Percentiles rank a stretch among this genome's conserved stretches.
phyloP scores from a whole-genome alignment of 2,797 vertebrate species.

The Bovichtus variegatus region DNA sequence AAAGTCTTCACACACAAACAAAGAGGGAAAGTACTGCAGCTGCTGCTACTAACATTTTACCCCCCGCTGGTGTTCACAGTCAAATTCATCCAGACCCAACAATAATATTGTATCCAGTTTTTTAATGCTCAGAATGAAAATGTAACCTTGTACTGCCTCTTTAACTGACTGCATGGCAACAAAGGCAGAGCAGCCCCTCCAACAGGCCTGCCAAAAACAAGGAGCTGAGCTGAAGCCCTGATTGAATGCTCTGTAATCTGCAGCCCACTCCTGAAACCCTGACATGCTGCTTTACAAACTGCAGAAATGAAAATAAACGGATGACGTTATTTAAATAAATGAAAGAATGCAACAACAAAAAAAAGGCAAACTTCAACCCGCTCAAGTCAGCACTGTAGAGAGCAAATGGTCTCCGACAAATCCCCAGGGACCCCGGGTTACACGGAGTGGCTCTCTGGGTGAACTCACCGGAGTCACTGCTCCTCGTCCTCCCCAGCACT shows the following conservation, averaged over 20 bases:
- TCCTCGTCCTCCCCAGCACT: slow-evolving; percentile 30
- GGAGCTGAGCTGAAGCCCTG: slow-evolving; percentile 11
- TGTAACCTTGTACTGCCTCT: not conserved
- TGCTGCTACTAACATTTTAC: not conserved
- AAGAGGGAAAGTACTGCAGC: not conserved
- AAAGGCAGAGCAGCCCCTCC: slow-evolving; percentile 22
- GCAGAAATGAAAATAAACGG: not conserved
- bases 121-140: not conserved
- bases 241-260: slow-evolving; percentile 21
- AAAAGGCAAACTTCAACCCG: not conserved
- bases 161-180: slow-evolving; percentile 7
- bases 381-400: not conserved
- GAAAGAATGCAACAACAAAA: not conserved
- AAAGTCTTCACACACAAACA: not conserved
- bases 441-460: slow-evolving; percentile 45
- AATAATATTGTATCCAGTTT: not conserved
- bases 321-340: slow-evolving; percentile 19
- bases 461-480: slow-evolving; percentile 40
- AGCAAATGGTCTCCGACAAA: slow-evolving; percentile 4
- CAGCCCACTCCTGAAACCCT: slow-evolving; percentile 18
- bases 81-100: slow-evolving; percentile 2
- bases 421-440: slow-evolving; percentile 15
- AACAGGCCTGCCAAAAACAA: slow-evolving; percentile 8
- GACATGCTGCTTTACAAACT: slow-evolving; percentile 14
- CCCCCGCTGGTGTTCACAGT: not conserved